Evolutionary conservation across 2,113 vertebrate genomes (phyloP), one percentile per base, ranked within the genome.

Genomic region (Athene cunicularia): DNA sequence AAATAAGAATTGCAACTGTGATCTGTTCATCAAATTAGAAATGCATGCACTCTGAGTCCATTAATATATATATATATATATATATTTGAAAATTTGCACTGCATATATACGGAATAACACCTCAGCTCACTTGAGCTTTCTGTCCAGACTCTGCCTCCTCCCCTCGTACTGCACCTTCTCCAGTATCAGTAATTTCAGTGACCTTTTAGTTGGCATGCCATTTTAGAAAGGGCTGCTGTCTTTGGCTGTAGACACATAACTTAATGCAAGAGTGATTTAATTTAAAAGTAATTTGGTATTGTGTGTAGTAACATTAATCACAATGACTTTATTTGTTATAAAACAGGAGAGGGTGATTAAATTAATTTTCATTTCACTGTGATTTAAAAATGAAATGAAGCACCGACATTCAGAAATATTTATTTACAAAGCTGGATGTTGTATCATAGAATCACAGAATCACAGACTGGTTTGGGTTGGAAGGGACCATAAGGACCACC

Each of bases 101-200:
- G 21, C n/a, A 11, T 24, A 6, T 30, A 11, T 67, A 45, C 0
- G 0, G 12, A 64, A 52, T 45, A 1, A 1, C 35, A 75, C 55
- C 50, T 41, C 26, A 22, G 14, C 11, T 47, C 3, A 0, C 63
- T 60, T 1, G 0, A 45, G 52, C 63, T 30, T 59, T 66, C 52
- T 60, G 64, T 21, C 52, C 37, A 43, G 72, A 53, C 39, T 81
- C 41, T 67, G 52, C 70, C n/a, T n/a, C 35, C 24, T 53, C 18
- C 33, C 53, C 35, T 23, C 43, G 28, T 11, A 16, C 7, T 17
- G 22, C 28, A 18, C 62, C 32, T n/a, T 35, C 45, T 27, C 26
- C 3, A 0, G 4, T 37, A 33, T 17, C 62, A 32, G 73, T 19
- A 37, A 72, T 58, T 58, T 17, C 8, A 58, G 60, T 35, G n/a